phyloP scores from a whole-genome alignment of 2,888 invertebrate species.

The Pheosia gnoma region DNA sequence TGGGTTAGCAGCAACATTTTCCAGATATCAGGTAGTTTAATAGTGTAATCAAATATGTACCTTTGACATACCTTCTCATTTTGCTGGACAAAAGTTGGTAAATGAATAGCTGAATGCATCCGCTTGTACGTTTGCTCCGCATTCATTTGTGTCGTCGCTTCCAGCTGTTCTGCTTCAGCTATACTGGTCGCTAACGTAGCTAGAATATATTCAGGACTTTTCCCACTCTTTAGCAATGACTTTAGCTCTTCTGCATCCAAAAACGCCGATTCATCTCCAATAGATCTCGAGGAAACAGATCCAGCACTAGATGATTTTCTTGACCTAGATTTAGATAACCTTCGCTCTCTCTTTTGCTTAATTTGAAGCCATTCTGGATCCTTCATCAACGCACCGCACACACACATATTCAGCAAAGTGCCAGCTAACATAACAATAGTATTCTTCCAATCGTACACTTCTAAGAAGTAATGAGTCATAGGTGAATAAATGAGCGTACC shows the following conservation, averaged over 20 bases:
- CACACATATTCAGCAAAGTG: slow-evolving; percentile 92
- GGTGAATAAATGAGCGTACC: slow-evolving; percentile 96
- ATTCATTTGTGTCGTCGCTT: slow-evolving; percentile 74
- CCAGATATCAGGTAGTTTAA: neutral
- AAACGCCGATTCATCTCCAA: slow-evolving; percentile 77
- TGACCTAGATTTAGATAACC: slow-evolving; percentile 64
- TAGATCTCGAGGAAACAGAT: slow-evolving; percentile 78
- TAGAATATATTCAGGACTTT: slow-evolving; percentile 86
- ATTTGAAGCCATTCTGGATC: slow-evolving; percentile 92
- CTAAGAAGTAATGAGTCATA: slow-evolving; percentile 89
- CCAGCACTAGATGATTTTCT: slow-evolving; percentile 77
- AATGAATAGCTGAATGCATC: slow-evolving; percentile 87
- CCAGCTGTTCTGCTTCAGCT: slow-evolving; percentile 74
- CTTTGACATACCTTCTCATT: slow-evolving; percentile 85
- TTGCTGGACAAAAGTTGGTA: slow-evolving; percentile 90
- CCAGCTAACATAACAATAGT: slow-evolving; percentile 91
- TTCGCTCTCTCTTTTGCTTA: slow-evolving; percentile 84
- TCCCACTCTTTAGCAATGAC: slow-evolving; percentile 87
- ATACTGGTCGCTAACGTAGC: slow-evolving; percentile 85
- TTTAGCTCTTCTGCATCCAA: slow-evolving; percentile 86
- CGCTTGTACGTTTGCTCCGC: slow-evolving; percentile 64
- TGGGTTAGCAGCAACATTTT: no score
- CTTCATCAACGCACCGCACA: slow-evolving; percentile 93
- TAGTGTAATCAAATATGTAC: neutral
- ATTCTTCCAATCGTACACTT: slow-evolving; percentile 91